Evolutionary conservation across 2,797 vertebrate species (phyloP).

Genomic region (Phoxinus dragarum): DNA sequence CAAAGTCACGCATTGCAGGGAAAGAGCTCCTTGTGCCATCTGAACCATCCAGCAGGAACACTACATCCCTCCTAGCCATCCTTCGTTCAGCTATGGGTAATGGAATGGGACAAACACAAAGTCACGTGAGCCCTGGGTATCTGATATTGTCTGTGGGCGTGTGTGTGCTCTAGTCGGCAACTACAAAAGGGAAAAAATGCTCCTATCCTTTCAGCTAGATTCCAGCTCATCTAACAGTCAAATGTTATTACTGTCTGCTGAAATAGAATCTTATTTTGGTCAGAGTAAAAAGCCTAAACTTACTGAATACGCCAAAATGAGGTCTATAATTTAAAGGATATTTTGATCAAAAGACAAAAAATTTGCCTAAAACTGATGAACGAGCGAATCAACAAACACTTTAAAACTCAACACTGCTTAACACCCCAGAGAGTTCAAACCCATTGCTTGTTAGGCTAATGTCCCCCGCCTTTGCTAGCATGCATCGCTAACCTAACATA

Average conservation of each 20-base stretch:
- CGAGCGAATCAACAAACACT: not conserved
- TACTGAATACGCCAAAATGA: not conserved
- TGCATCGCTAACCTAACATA: too few relatives aligned
- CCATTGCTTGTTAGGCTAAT: not conserved
- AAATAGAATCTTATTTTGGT: not conserved
- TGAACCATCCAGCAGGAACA: constrained; percentile 62
- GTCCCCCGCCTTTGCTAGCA: too few relatives aligned
- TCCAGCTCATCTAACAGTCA: not conserved
- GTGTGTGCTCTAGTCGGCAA: not conserved
- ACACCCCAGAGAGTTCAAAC: constrained; percentile 35
- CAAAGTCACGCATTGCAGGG: constrained; percentile 71
- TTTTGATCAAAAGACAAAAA: not conserved
- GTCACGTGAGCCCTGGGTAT: not conserved
- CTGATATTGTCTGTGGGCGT: not conserved
- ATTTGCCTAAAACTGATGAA: not conserved
- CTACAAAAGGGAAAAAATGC: not conserved
- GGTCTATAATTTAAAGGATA: not conserved
- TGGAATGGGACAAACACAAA: constrained; percentile 15
- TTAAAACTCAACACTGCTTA: not conserved
- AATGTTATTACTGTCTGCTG: not conserved
- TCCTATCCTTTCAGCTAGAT: not conserved
- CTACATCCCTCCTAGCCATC: constrained; percentile 52
- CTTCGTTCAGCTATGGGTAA: constrained; percentile 39
- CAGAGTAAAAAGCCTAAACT: not conserved
- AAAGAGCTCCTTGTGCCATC: constrained; percentile 64